Evolutionary conservation across 2,113 vertebrate species (phyloP), one percentile per base, ranked within the genome.

Genomic region (Bubo bubo): DNA sequence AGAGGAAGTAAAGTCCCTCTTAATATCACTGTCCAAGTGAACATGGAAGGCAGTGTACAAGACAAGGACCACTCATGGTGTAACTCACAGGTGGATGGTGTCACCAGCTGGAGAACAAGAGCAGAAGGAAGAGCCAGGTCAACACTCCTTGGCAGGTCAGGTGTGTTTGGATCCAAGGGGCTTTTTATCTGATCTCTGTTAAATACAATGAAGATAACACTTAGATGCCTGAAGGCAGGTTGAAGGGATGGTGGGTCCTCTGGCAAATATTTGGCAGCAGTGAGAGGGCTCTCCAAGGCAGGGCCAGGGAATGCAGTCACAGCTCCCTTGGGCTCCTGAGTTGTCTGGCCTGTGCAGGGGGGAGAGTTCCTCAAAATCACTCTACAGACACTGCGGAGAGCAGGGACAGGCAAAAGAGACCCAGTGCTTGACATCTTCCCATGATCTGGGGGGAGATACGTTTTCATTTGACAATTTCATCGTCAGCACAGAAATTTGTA

Each of bases 401-500:
- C 4, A 60, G 3, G 24, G 35, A 10, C 22, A 87, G 59, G 64
- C 60, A 70, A 49, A 67, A 58, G 60, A 73, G 13, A 26, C 22
- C 0, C 4, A 63, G 35, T 19, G 13, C 39, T 83, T 43, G 39
- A 16, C 81, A 63, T 26, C 72, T 41, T 35, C 8, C 16, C 30
- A 3, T 32, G 6, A 9, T 0, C 59, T 30, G 50, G n/a, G 49
- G 30, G 23, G 28, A 63, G 55, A 12, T 14, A 11, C 0, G 1
- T 58, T 70, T 91, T 41, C 27, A 37, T 68, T 75, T 56, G 8
- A 58, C 70, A 30, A 59, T 79, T 81, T 79, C 67, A 43, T 43
- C 0, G 0, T 17, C 16, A 37, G 28, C 27, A 79, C n/a, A 74
- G 53, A 50, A 71, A 66, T 45, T 30, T 68, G 21, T 50, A 35